phyloP scores from a whole-genome alignment of 2,797 vertebrate genomes.

The Linurgus olivaceus region DNA sequence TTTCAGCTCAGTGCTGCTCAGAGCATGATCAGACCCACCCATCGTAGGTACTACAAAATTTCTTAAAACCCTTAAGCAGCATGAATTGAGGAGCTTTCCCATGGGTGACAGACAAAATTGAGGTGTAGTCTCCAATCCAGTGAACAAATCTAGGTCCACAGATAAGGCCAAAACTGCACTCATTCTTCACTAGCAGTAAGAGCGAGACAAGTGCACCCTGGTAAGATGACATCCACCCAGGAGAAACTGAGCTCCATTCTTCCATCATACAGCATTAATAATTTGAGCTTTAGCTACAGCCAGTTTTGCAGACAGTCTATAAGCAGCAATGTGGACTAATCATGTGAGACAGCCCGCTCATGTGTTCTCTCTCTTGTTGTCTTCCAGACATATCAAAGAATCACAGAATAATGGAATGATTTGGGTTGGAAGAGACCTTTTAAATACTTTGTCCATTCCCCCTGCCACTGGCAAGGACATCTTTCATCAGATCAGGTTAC shows the following conservation, averaged over 20 bases:
- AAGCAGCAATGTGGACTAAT: background rate
- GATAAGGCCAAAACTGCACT: background rate
- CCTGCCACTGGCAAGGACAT: rapidly evolving
- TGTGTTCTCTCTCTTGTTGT: background rate
- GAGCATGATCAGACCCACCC: background rate
- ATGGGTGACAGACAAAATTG: background rate
- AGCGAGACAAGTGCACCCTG: background rate
- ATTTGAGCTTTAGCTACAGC: background rate
- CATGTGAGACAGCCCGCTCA: background rate
- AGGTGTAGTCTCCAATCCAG: background rate
- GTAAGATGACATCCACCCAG: background rate
- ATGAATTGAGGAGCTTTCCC: background rate
- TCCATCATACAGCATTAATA: background rate
- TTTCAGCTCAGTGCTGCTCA: background rate
- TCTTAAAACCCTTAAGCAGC: background rate
- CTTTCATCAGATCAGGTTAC: background rate
- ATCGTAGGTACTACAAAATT: background rate
- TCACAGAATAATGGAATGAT: background rate
- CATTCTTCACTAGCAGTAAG: background rate
- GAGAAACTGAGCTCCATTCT: background rate
- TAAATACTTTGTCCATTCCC: background rate
- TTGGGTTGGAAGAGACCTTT: background rate
- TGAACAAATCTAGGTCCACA: background rate
- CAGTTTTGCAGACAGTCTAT: background rate
- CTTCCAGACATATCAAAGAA: background rate